phyloP scores from a whole-genome alignment of 1,140 invertebrate species.

The Melanaphis sacchari region DNA sequence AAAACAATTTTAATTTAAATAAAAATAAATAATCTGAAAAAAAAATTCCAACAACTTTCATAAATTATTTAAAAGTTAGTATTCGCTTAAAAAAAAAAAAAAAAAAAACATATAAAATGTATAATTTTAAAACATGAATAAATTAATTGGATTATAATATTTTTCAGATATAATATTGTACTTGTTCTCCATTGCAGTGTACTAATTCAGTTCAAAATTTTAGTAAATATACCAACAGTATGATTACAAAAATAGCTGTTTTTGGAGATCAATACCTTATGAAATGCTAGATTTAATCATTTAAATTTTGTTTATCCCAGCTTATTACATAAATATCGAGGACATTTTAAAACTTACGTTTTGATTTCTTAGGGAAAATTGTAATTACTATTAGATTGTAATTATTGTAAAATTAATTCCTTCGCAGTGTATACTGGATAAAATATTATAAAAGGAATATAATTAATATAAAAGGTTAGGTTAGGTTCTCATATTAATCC shows the following conservation, averaged over 20 bases:
- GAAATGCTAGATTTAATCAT: not conserved
- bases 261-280: not conserved
- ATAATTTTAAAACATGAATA: not conserved
- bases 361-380: not conserved
- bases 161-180: not conserved
- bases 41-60: not conserved
- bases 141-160: not conserved
- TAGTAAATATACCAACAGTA: not conserved
- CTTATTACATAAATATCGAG: not conserved
- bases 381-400: not conserved
- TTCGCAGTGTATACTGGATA: not conserved
- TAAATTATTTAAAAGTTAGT: too few relatives aligned
- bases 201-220: not conserved
- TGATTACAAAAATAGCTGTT: not conserved
- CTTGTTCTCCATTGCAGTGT: not conserved
- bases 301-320: not conserved
- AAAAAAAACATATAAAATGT: too few relatives aligned
- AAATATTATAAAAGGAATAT: not conserved
- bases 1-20: not conserved
- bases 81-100: too few relatives aligned
- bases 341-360: not conserved
- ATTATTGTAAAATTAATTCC: not conserved
- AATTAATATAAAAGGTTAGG: not conserved
- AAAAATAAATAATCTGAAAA: not conserved
- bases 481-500: not conserved